Evolutionary conservation across 92 coral and sea anemone species (phyloP).

Genomic region (Parazoanthus swiftii): DNA sequence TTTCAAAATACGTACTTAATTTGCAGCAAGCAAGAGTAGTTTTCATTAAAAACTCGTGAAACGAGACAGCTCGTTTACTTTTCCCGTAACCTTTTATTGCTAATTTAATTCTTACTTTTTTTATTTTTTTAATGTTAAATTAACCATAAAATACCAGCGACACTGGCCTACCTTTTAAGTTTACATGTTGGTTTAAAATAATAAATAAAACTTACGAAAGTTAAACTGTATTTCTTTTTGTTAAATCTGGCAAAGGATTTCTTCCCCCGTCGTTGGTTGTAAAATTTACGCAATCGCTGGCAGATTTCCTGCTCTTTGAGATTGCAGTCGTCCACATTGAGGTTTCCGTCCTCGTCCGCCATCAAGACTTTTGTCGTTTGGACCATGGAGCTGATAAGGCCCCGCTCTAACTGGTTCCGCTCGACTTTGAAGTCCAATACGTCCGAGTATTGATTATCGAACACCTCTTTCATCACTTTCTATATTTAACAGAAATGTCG

Average conservation of each 20-base stretch:
- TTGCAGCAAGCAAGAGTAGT: no score
- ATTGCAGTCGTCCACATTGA: neutral
- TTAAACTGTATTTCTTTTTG: slow-evolving; percentile 9
- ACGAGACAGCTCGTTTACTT: no score
- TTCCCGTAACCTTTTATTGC: no score
- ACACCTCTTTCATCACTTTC: slow-evolving; percentile 9
- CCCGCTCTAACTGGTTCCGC: slow-evolving; percentile 1
- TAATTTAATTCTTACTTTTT: no score
- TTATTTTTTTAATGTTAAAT: no score
- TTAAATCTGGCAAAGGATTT: neutral
- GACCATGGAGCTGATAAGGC: neutral
- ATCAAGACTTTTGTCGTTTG: slow-evolving; percentile 11
- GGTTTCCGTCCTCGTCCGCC: slow-evolving; percentile 16
- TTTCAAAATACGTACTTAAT: no score
- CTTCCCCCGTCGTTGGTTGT: neutral
- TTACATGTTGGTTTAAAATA: no score
- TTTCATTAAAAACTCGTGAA: no score
- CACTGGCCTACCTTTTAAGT: no score
- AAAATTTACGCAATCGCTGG: neutral
- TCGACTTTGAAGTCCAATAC: neutral
- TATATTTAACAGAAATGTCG: neutral
- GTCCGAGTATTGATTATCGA: slow-evolving; percentile 8
- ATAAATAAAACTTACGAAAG: neutral
- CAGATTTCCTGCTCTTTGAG: neutral
- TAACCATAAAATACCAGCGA: no score